Evolutionary conservation across 2,113 vertebrate species (phyloP).

Genomic region (Gadus macrocephalus): DNA sequence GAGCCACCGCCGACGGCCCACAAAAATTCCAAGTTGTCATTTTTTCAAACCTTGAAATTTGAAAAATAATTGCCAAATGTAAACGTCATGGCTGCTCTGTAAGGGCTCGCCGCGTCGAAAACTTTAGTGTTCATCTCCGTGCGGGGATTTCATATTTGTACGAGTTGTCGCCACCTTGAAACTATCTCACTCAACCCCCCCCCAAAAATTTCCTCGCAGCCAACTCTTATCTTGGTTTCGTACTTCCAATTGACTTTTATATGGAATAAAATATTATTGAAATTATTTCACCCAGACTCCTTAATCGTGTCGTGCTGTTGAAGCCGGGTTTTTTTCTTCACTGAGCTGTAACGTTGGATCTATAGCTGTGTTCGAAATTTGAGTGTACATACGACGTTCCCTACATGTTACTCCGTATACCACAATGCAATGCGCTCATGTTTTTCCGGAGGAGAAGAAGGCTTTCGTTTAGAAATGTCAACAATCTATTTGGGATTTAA

Average conservation of each 20-base stretch:
- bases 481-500: too few species aligned
- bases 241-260: slow-evolving; percentile 73
- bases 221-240: slow-evolving; percentile 60
- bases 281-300: slow-evolving; percentile 20
- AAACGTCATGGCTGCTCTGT: not conserved
- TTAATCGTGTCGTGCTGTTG: not conserved
- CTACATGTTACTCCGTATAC: too few species aligned
- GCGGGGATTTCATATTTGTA: not conserved
- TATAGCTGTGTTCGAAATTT: too few species aligned
- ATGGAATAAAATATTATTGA: slow-evolving; percentile 74
- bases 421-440: too few species aligned
- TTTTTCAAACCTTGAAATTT: not conserved
- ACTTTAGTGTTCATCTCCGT: not conserved
- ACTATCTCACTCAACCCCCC: not conserved
- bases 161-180: not conserved
- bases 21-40: not conserved
- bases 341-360: too few species aligned
- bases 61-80: not conserved
- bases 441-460: too few species aligned
- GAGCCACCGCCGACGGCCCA: not conserved
- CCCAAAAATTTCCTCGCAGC: slow-evolving; percentile 58
- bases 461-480: too few species aligned
- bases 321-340: too few species aligned
- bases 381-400: too few species aligned
- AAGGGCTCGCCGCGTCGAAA: not conserved